phyloP scores from a whole-genome alignment of 2,113 vertebrate species.

The Ceyx margarethae region DNA sequence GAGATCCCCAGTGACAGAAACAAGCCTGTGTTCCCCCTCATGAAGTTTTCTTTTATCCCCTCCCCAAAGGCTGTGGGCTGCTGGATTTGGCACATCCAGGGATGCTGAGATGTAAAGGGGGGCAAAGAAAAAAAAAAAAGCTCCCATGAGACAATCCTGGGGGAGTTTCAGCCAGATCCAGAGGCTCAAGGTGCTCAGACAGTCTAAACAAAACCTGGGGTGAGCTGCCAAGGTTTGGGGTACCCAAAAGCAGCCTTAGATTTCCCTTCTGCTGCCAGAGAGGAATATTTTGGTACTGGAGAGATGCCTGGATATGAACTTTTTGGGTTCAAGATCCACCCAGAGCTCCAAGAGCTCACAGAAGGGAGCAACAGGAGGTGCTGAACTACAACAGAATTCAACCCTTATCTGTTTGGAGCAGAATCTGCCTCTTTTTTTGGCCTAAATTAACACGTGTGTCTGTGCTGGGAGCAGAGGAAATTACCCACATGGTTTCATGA shows the following conservation, averaged over 20 bases:
- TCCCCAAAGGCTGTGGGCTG: neutral
- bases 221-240: neutral
- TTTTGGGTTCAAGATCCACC: neutral
- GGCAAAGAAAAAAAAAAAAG: neutral
- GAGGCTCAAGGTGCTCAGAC: neutral
- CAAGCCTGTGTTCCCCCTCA: accelerated
- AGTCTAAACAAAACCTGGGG: neutral
- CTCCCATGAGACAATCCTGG: neutral
- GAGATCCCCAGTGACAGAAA: neutral
- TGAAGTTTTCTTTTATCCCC: neutral
- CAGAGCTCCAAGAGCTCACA: accelerated
- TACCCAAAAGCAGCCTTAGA: neutral
- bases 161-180: neutral
- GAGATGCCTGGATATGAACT: neutral
- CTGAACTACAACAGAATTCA: neutral
- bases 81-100: neutral
- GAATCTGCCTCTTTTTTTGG: neutral
- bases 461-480: neutral
- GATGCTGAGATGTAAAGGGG: neutral
- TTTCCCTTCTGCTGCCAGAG: neutral
- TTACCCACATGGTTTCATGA: neutral
- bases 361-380: neutral
- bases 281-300: neutral
- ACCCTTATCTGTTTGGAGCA: neutral
- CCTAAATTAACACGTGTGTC: neutral